These are phyloP conservation scores for Rhyacophila evoluta DNA, from an alignment of 2,888 invertebrate species.

Conservation along the genomic window DNA sequence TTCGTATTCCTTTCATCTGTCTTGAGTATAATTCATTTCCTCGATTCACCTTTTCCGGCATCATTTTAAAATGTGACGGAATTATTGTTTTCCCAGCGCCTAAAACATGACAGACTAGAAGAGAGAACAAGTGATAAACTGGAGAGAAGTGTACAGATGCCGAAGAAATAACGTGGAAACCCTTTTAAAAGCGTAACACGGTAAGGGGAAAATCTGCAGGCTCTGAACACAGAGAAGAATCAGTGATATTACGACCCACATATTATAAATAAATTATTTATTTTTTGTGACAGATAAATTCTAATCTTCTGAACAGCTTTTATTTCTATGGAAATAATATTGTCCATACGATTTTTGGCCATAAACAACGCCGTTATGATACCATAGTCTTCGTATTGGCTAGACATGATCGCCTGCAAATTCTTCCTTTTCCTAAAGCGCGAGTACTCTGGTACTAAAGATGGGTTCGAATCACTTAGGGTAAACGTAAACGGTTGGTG, in stretches of 20 bases:
- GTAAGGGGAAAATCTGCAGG: not conserved
- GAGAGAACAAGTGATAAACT: not conserved
- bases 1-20: too few relatives aligned
- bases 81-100: not conserved
- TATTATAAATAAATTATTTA: too few relatives aligned
- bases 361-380: too few relatives aligned
- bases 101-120: not conserved
- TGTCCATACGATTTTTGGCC: too few relatives aligned
- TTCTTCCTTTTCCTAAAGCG: too few relatives aligned
- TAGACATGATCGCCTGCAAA: too few relatives aligned
- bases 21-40: not conserved
- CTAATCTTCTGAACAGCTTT: too few relatives aligned
- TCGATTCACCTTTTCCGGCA: not conserved
- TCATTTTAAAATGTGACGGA: constrained; percentile 8
- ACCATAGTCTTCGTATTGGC: not conserved
- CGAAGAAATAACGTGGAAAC: constrained; percentile 8
- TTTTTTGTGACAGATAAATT: too few relatives aligned
- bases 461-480: too few relatives aligned
- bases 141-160: not conserved
- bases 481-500: too few relatives aligned
- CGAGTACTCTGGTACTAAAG: too few relatives aligned
- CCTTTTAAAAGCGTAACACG: not conserved
- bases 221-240: not conserved
- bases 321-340: too few relatives aligned
- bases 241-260: not conserved